These are phyloP conservation scores for Sesia apiformis DNA, from an alignment of 2,888 invertebrate genomes.

Conservation along the genomic window DNA sequence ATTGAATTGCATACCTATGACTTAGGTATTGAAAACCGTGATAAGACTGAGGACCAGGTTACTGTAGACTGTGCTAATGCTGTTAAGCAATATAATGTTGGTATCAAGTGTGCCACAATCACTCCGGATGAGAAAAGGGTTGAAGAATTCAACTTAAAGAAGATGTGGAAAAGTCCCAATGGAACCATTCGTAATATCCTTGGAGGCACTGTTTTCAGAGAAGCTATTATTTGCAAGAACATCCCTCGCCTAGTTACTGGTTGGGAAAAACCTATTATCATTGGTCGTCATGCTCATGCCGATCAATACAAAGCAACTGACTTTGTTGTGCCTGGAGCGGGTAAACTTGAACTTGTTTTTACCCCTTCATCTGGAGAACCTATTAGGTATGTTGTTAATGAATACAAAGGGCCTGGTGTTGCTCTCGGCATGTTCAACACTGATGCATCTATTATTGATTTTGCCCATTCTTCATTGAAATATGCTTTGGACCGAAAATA, in stretches of 20 bases:
- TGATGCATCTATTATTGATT: slow-evolving; percentile 92
- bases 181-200: slow-evolving; percentile 92
- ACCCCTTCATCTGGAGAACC: slow-evolving; percentile 79
- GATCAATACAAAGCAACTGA: slow-evolving; percentile 99
- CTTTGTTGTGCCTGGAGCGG: slow-evolving; percentile 93
- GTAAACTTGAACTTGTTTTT: slow-evolving; percentile 89
- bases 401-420: slow-evolving; percentile 91
- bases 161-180: slow-evolving; percentile 95
- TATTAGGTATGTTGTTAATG: slow-evolving; percentile 84
- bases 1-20: slow-evolving; percentile 95
- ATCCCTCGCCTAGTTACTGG: slow-evolving; percentile 95
- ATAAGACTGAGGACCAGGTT: slow-evolving; percentile 95
- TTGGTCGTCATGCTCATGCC: slow-evolving; percentile 98
- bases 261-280: slow-evolving; percentile 98
- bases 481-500: slow-evolving; percentile 89
- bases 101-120: slow-evolving; percentile 98
- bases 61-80: slow-evolving; percentile 98
- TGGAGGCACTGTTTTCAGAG: slow-evolving; percentile 88
- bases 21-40: slow-evolving; percentile 95
- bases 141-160: slow-evolving; percentile 89
- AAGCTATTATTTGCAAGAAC: slow-evolving; percentile 92
- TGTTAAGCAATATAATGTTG: slow-evolving; percentile 97
- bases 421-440: slow-evolving; percentile 98
- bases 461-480: slow-evolving; percentile 96
- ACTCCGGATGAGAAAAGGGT: slow-evolving; percentile 98